Conservation (phyloP, 2,113 vertebrate species). For the Chionomys nivalis region DNA sequence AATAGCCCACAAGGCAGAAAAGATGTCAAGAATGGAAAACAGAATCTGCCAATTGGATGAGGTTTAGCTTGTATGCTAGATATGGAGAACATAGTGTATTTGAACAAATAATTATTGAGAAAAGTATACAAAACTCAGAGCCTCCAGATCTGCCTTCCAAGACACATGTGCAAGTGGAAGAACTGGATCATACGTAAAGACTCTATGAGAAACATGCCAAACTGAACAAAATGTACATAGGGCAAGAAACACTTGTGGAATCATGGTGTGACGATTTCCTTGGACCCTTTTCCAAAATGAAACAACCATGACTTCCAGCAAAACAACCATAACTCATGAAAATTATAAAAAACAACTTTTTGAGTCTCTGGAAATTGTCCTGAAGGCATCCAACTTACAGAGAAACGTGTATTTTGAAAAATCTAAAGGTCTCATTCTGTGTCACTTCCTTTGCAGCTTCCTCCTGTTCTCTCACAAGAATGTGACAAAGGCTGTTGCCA, state of each 20-base stretch:
- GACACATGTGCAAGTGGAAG: background rate
- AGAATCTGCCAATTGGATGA: background rate
- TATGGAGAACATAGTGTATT: background rate
- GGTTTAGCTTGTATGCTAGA: background rate
- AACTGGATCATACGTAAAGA: slow-evolving; percentile 20
- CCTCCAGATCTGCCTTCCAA: background rate
- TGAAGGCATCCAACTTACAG: background rate
- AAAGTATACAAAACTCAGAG: background rate
- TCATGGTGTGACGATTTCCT: background rate
- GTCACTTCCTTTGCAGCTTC: background rate
- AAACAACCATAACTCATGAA: slow-evolving; percentile 43
- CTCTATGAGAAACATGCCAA: background rate
- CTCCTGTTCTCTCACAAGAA: background rate
- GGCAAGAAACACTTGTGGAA: background rate
- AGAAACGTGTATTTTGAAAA: slow-evolving; percentile 19
- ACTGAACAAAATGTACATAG: slow-evolving; percentile 13
- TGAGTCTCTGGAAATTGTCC: background rate
- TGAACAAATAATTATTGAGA: slow-evolving; percentile 1
- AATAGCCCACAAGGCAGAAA: background rate
- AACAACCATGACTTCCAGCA: slow-evolving; percentile 48
- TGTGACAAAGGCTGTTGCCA: background rate
- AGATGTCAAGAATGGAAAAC: background rate
- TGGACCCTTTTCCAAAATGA: background rate
- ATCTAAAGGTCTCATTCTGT: background rate
- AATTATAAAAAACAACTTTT: background rate